Evolutionary conservation across 2,113 vertebrate species (phyloP).

Genomic region (Nothocercus nigrocapillus): DNA sequence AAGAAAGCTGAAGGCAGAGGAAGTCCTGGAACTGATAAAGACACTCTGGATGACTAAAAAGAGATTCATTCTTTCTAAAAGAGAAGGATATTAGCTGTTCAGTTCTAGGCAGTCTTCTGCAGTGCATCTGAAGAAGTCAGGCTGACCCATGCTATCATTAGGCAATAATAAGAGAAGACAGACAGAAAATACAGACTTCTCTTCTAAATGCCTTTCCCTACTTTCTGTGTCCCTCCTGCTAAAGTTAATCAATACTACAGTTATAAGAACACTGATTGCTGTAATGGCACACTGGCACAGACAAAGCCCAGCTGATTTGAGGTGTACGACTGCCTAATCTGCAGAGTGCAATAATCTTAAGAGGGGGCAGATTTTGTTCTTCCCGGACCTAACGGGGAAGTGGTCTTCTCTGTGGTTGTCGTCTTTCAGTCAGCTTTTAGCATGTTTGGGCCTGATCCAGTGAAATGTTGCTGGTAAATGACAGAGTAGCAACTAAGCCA

Average conservation of each 20-base stretch:
- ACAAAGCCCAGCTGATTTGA: not conserved
- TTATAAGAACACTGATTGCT: not conserved
- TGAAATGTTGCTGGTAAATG: not conserved
- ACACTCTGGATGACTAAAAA: conserved; percentile 36
- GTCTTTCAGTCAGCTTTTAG: not conserved
- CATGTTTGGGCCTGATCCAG: not conserved
- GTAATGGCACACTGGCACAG: not conserved
- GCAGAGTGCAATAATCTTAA: rapidly evolving
- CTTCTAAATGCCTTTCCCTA: conserved; percentile 22
- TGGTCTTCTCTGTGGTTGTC: not conserved
- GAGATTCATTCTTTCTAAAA: not conserved
- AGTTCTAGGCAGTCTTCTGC: not conserved
- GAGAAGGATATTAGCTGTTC: conserved; percentile 30
- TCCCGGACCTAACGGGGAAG: not conserved
- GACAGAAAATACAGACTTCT: not conserved
- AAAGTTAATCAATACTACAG: conserved; percentile 24
- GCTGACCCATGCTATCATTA: not conserved
- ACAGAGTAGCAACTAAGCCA: not conserved
- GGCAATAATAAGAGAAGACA: not conserved
- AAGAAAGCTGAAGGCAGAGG: conserved; percentile 21
- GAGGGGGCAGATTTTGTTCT: not conserved
- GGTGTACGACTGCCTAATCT: not conserved
- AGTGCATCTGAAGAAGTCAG: not conserved
- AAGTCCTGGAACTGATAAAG: conserved; percentile 44
- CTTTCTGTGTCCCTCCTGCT: conserved; percentile 6